Conservation (phyloP, 2,113 vertebrate species). For the Otocyon megalotis region DNA sequence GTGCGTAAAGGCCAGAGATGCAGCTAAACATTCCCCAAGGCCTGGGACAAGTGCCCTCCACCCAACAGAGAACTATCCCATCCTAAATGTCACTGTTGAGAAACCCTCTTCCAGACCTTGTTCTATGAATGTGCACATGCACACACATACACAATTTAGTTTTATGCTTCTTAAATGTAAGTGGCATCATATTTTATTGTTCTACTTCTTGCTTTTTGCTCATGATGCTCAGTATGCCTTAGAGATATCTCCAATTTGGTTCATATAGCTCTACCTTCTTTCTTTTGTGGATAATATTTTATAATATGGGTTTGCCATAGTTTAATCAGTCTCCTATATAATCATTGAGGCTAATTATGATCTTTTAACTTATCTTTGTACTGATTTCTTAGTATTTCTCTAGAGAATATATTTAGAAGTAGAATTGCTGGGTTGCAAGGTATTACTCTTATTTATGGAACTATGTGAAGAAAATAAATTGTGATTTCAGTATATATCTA, state of each 20-base stretch:
- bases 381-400: background rate
- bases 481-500: background rate
- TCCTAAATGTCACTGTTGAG: background rate
- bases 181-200: background rate
- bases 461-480: background rate
- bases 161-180: background rate
- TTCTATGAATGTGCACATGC: background rate
- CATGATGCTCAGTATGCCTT: background rate
- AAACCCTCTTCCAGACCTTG: background rate
- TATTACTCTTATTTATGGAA: background rate
- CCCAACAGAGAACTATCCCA: background rate
- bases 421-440: background rate
- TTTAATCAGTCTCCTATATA: background rate
- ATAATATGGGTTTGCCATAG: background rate
- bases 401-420: constrained; percentile 3
- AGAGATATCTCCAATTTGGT: background rate
- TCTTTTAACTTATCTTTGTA: background rate
- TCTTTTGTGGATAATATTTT: background rate
- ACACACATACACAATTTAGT: background rate
- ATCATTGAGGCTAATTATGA: background rate
- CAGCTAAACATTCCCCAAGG: background rate
- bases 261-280: background rate
- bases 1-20: background rate
- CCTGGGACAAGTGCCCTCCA: background rate
- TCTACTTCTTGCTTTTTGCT: background rate